These are phyloP conservation scores for Sympetrum striolatum DNA, from an alignment of 2,888 invertebrate genomes.

Conservation along the genomic window DNA sequence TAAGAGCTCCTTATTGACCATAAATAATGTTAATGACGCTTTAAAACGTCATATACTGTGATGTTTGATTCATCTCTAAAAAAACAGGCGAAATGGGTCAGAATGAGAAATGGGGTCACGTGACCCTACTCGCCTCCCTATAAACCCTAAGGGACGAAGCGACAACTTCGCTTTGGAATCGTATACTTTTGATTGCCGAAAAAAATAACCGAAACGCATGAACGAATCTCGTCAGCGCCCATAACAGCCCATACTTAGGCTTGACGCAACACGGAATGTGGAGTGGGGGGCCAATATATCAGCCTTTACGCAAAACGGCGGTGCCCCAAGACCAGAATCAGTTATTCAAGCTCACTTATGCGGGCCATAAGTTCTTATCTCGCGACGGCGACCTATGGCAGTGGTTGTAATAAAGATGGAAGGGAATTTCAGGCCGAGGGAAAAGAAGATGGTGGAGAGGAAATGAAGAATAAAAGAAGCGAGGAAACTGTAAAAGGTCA, in stretches of 20 bases:
- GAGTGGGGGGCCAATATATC: not conserved
- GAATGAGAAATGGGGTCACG: too few relatives aligned
- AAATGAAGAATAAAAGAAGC: not conserved
- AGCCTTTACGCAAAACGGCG: not conserved
- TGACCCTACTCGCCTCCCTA: not conserved
- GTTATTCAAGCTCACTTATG: constrained; percentile 32
- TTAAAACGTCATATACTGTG: too few relatives aligned
- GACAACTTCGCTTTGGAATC: not conserved
- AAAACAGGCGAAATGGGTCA: not conserved
- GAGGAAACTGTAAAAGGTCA: not conserved
- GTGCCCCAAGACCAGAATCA: not conserved
- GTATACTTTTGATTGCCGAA: not conserved
- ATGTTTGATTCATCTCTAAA: too few relatives aligned
- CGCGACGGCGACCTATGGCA: not conserved
- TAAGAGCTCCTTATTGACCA: too few relatives aligned
- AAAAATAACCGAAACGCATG: not conserved
- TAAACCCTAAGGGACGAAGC: not conserved
- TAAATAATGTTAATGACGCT: too few relatives aligned
- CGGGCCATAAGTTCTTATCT: constrained; percentile 31
- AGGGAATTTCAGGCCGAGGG: not conserved
- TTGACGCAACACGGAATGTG: not conserved
- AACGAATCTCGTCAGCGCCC: not conserved
- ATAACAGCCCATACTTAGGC: not conserved
- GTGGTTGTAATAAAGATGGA: constrained; percentile 14
- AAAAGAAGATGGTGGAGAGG: not conserved